These are phyloP conservation scores for Euspilapteryx auroguttella DNA, from an alignment of 2,888 invertebrate species.

Conservation along the genomic window DNA sequence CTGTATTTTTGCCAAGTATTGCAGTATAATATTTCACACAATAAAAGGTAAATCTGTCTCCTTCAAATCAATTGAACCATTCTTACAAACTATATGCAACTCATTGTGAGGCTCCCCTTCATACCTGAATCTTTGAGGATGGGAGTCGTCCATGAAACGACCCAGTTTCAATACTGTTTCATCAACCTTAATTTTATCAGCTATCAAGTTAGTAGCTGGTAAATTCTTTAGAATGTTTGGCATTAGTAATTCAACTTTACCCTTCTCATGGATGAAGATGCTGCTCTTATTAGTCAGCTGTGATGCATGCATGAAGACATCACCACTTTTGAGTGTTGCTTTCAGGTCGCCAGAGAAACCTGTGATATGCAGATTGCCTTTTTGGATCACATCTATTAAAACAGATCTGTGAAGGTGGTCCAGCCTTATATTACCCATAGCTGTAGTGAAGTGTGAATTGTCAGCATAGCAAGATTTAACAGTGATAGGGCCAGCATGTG, in stretches of 20 bases:
- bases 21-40: too few species aligned
- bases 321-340: constrained; percentile 48
- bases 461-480: constrained; percentile 52
- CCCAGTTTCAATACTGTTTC: constrained; percentile 44
- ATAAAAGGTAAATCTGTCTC: constrained; percentile 39
- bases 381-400: constrained; percentile 45
- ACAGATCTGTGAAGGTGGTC: constrained; percentile 40
- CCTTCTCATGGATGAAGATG: constrained; percentile 54
- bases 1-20: too few species aligned
- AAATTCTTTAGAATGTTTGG: constrained; percentile 40
- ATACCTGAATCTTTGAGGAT: constrained; percentile 45
- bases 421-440: constrained; percentile 42
- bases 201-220: constrained; percentile 49
- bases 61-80: constrained; percentile 50
- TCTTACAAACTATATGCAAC: constrained; percentile 51
- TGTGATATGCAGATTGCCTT: constrained; percentile 42
- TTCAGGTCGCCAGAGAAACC: constrained; percentile 44
- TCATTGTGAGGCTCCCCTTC: constrained; percentile 42
- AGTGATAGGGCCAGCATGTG: constrained; percentile 39
- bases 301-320: constrained; percentile 45
- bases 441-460: constrained; percentile 45
- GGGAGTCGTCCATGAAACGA: constrained; percentile 47
- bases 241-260: constrained; percentile 44
- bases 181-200: constrained; percentile 48
- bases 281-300: constrained; percentile 44